A percentile compares a stretch with the other conserved stretches of the same genome.
These are phyloP conservation scores for Watsonalla cultraria DNA, from an alignment of 2,888 invertebrate genomes.

Conservation along the genomic window DNA sequence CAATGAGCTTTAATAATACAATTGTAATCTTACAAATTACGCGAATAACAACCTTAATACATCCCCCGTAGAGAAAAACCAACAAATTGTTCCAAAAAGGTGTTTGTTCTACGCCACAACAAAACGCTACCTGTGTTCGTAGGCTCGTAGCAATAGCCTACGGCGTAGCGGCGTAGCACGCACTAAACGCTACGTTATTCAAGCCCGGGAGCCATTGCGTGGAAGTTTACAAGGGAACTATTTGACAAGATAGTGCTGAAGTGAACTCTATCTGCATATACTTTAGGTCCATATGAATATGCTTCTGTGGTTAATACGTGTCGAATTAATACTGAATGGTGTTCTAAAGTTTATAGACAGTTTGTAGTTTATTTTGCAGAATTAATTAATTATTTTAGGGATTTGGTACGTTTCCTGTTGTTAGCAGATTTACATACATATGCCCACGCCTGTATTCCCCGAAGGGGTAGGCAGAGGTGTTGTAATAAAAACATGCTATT, in stretches of 20 bases:
- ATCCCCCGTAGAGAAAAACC: not conserved
- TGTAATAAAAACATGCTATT: too few relatives aligned
- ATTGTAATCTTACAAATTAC: too few relatives aligned
- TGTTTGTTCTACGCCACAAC: not conserved
- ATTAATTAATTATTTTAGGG: too few relatives aligned
- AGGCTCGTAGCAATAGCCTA: slow-evolving; percentile 45
- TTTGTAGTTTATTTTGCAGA: too few relatives aligned
- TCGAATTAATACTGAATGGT: too few relatives aligned
- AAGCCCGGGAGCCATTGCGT: slow-evolving; percentile 30
- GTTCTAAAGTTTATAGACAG: too few relatives aligned
- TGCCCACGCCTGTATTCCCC: too few relatives aligned
- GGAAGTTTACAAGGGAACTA: slow-evolving; percentile 11
- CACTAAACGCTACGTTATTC: slow-evolving; percentile 24
- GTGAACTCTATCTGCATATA: not conserved
- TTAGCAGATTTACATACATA: too few relatives aligned
- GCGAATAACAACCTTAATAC: not conserved
- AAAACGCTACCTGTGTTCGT: slow-evolving; percentile 15
- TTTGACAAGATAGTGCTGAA: not conserved
- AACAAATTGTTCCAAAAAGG: not conserved
- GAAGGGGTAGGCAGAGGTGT: too few relatives aligned
- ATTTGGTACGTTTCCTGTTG: too few relatives aligned
- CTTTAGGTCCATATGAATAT: not conserved
- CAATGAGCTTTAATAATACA: too few relatives aligned
- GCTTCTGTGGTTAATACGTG: too few relatives aligned
- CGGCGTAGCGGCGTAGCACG: slow-evolving; percentile 47